Base-by-base conservation (phyloP, 2,797 vertebrate species). In the Melanogrammus aeglefinus region DNA sequence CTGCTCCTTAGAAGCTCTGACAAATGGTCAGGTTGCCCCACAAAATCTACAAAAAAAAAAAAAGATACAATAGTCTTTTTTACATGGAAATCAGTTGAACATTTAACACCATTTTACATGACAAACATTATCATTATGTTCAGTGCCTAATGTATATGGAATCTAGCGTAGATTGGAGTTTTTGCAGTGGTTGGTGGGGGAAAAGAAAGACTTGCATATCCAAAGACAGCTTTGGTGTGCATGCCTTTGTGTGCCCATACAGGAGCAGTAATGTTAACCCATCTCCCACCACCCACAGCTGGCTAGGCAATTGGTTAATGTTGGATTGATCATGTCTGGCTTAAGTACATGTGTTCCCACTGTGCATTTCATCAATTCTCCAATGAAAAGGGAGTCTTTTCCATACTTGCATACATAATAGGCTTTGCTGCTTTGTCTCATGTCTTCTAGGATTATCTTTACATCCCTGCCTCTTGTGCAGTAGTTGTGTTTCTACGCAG, bases 1-100 rank as follows among this genome's bases (percentile, higher is more conserved):
- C 72, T 78, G 29, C 73, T 72, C 38, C 85, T 84, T 89, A 88
- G 84, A 92, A 86, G 84, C 72, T 77, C 69, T 71, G 76, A 85
- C 75, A 21, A 74, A 73, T 78, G 74, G 70, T 29, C 76, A 80
- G 80, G 77, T 86, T 80, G 63, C 57, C 38, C 44, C n/a, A 24
- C 74, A 38, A 29, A 73, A 76, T 82, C 82, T n/a, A n/a, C n/a
- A n/a, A n/a, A n/a, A n/a, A n/a, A n/a, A n/a, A n/a, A n/a, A n/a
- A n/a, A n/a, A n/a, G n/a, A 18, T n/a, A 0, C 6, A 63, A 6
- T n/a, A 1, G 63, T 69, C 63, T 63, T 24, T 63, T 39, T 39
- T 38, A 75, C 33, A 74, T 71, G 78, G n/a, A 77, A 75, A 14
- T 71, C 24, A 16, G 4, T 71, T 4, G 13, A 71, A 6, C 69